Evolutionary conservation across 2,888 invertebrate genomes (phyloP), one percentile per base, ranked within the genome.

Genomic region (Pristionchus arcanus): DNA sequence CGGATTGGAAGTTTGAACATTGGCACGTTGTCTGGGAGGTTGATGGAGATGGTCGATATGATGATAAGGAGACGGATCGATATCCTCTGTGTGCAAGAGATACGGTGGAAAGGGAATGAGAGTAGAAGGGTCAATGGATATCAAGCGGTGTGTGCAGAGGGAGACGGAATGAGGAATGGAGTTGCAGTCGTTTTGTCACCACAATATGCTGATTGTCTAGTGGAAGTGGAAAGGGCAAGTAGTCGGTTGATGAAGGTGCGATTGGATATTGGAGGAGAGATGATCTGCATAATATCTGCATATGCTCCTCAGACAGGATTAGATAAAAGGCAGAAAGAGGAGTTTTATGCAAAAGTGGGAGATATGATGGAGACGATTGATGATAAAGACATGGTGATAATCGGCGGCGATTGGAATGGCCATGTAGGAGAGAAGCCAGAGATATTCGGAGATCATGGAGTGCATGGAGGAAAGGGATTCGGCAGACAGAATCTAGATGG

Each of bases 321-420:
- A n/a, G n/a, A n/a, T n/a, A n/a, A n/a, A n/a, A n/a, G n/a, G n/a
- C n/a, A n/a, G n/a, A n/a, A n/a, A n/a, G n/a, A n/a, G n/a, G n/a
- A n/a, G n/a, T n/a, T n/a, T n/a, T n/a, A n/a, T n/a, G n/a, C n/a
- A n/a, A n/a, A n/a, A n/a, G n/a, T n/a, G n/a, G n/a, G n/a, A n/a
- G n/a, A 37, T 11, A 7, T 81, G 81, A 81, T 81, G 81, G 28
- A 28, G 31, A 16, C 81, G 42, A 81, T 81, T 9, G 25, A 81
- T 9, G 81, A 81, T 11, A 15, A 37, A 15, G 81, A 81, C 9
- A 81, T 34, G 16, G 81, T 81, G 34, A 15, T 81, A 31, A 11
- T 37, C 31, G 81, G 31, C 13, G 81, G 81, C 11, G 81, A 81
- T 81, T 81, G 81, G 34, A 81, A 81, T 34, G 81, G 81, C 9